Evolutionary conservation across 2,888 invertebrate species (phyloP), one percentile per base, ranked within the genome.

Genomic region (Leucophenga maculata): DNA sequence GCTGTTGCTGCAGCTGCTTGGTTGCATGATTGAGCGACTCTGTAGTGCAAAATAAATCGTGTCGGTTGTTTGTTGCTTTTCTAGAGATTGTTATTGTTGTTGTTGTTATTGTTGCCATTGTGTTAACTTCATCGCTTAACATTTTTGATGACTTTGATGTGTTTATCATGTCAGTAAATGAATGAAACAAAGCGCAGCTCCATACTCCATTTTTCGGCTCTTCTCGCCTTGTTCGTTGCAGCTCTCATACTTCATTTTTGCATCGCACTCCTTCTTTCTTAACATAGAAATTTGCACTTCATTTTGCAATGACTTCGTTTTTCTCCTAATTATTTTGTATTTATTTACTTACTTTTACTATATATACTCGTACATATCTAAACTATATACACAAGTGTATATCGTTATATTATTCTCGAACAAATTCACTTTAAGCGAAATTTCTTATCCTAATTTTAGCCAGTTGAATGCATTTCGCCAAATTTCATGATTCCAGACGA

Each of bases 91-190:
- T 26, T 55, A 48, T 16, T 46, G 46, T 26, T 44, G 13, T 62
- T 62, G n/a, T 22, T 57, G 57, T 26, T 62, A 11, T 67, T 39
- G 65, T 57, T 64, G 64, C 64, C 57, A 68, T 69, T 72, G 69
- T 72, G 69, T 68, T 72, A 72, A 68, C 70, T 72, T 72, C 72
- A 69, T 69, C 68, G 69, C 70, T 69, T 67, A 70, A 70, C 70
- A 67, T 73, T 73, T 69, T 69, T 73, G 73, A 70, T 73, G 73
- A 70, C 70, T 72, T 72, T 73, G 70, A 73, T 73, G 73, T 69
- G 70, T 73, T 73, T 69, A 71, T 73, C 73, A 69, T 70, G 70
- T 68, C 67, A 65, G 65, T 67, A 66, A 66, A 22, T 62, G 62
- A 18, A 67, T 66, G 52, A 46, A 62, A 72, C 69, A 66, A 62